Evolutionary conservation across 1,140 invertebrate species (phyloP), one percentile per base, ranked within the genome.

Genomic region (Nebria ingens): DNA sequence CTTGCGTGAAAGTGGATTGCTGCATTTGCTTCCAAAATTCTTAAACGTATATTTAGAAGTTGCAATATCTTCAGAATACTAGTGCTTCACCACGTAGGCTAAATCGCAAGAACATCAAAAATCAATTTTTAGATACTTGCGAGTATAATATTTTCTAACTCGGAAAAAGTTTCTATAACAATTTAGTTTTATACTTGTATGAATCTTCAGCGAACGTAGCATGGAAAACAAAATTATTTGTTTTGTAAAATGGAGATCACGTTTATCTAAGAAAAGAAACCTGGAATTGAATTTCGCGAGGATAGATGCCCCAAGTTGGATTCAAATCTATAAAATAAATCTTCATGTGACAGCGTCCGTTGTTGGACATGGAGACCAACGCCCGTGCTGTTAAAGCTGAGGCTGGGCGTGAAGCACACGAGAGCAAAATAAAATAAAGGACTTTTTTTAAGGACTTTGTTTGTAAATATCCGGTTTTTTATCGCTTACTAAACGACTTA

Each of bases 281-380:
- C 40, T n/a, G n/a, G 15, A 45, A 45, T 45, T 45, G 40, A 45
- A 45, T 45, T 45, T 17, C 40, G 17, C 6, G 40, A 17, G 9
- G 40, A 45, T 12, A 45, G 40, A 45, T 17, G 9, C 3, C 25
- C 6, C 6, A 34, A 34, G n/a, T n/a, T n/a, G n/a, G 25, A 34
- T 34, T 34, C 40, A 17, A 45, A 45, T 45, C 40, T 45, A 45
- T 45, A 45, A 45, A 45, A 45, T 45, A 45, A 45, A 45, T 45
- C 40, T 9, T 17, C 9, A 17, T 12, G 3, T 45, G 40, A 45
- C 40, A 45, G 6, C 4, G 9, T 12, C 40, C 40, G 40, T 45
- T 17, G 6, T 34, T 9, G 6, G 25, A n/a, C 25, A 34, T 34
- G 6, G 25, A 34, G 6, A 34, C 25, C 25, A 34, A 9, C 25